A percentile compares a stretch with the other conserved stretches of the same genome.
These are phyloP conservation scores for Saguinus midas DNA, from an alignment of 2,113 vertebrate genomes.

Conservation along the genomic window DNA sequence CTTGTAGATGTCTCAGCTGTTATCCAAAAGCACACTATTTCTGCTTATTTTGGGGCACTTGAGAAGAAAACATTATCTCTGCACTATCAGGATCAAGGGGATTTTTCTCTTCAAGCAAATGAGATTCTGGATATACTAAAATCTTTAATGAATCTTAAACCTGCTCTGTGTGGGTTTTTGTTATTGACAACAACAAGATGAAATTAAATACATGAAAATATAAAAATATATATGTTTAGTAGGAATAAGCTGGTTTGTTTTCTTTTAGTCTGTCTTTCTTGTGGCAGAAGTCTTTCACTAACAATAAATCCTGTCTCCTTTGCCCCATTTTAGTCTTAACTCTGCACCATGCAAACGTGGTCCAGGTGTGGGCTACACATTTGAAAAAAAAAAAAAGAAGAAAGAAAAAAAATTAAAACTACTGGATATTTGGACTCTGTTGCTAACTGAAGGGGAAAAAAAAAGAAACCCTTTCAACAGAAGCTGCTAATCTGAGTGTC, in stretches of 20 bases:
- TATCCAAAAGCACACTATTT: not conserved
- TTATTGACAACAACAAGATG: not conserved
- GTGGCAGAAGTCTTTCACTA: not conserved
- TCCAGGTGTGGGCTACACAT: not conserved
- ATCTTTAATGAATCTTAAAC: not conserved
- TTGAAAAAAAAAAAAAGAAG: accelerated
- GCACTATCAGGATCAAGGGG: not conserved
- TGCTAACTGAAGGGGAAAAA: not conserved
- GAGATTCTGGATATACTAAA: not conserved
- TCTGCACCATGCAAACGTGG: not conserved
- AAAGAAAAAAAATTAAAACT: not conserved
- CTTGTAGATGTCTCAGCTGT: not conserved
- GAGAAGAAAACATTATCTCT: not conserved
- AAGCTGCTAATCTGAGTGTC: not conserved
- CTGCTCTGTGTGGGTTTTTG: not conserved
- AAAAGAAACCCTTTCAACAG: not conserved
- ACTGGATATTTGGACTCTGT: not conserved
- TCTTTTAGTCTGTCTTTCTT: not conserved
- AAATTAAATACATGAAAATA: not conserved
- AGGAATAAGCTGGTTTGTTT: not conserved
- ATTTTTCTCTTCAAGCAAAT: not conserved
- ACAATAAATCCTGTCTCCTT: not conserved
- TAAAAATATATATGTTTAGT: not conserved
- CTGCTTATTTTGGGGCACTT: not conserved
- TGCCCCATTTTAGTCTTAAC: not conserved